phyloP scores from a whole-genome alignment of 2,888 invertebrate genomes.

The Hyppa rectilinea region DNA sequence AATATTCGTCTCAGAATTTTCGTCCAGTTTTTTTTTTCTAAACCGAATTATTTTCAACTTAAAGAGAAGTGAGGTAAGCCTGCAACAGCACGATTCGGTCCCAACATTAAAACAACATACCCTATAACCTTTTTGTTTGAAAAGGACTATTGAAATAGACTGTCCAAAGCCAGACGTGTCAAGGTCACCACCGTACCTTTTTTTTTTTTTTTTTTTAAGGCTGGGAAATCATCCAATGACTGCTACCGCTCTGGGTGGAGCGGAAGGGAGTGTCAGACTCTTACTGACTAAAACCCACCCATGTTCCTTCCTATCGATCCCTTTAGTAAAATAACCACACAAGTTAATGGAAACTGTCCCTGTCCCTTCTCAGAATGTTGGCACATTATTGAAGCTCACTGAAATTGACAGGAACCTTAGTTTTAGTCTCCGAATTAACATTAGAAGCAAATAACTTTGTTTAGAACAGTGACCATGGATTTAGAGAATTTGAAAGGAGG shows the following conservation, averaged over 20 bases:
- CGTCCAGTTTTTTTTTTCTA: not conserved
- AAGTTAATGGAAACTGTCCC: constrained; percentile 55
- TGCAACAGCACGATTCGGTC: not conserved
- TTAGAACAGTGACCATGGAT: constrained; percentile 21
- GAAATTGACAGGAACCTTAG: constrained; percentile 51
- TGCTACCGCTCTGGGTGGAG: too few relatives aligned
- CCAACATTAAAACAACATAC: constrained; percentile 25
- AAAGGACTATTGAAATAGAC: constrained; percentile 18
- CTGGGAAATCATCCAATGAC: too few relatives aligned
- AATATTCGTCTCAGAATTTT: too few relatives aligned
- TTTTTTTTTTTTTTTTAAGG: too few relatives aligned
- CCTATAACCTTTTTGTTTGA: constrained; percentile 18
- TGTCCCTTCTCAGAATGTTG: constrained; percentile 54
- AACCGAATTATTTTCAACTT: not conserved
- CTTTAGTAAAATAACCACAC: constrained; percentile 27
- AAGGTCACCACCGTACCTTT: constrained; percentile 10
- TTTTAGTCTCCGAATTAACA: constrained; percentile 36
- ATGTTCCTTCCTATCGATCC: too few relatives aligned
- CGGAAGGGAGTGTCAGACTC: too few relatives aligned
- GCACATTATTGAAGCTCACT: constrained; percentile 57
- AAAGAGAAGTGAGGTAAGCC: too few relatives aligned
- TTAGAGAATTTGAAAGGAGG: constrained; percentile 8
- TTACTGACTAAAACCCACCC: too few relatives aligned
- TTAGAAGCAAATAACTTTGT: constrained; percentile 46
- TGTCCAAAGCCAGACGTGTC: constrained; percentile 6